Base-by-base conservation (phyloP, 2,797 vertebrate genomes). In the Micromesistius poutassou region DNA sequence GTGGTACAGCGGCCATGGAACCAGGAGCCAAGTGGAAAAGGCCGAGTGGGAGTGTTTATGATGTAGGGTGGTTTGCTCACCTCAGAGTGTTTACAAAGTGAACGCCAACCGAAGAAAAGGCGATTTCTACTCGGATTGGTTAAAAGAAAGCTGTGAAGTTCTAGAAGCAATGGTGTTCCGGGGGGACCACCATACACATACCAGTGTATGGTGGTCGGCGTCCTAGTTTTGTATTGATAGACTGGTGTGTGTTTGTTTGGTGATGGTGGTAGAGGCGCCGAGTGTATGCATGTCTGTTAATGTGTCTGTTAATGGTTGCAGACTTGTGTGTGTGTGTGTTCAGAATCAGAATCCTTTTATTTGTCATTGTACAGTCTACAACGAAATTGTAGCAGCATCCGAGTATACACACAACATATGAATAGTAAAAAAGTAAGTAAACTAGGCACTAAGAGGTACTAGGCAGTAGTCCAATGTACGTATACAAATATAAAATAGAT, bases 61-160 rank as follows among this genome's bases (percentile, higher is more conserved):
- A 13, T 30, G 68, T 25, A 13, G 72, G 46, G 80, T 82, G 46
- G 80, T 82, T 81, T 77, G 68, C 81, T 79, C 71, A 28, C 72
- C 7, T 36, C 28, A 62, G 38, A 72, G 73, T 6, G 33, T 68
- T 66, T 68, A 68, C 42, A 76, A 62, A 79, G 40, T n/a, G 40
- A 66, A 71, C 36, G 36, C 72, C 66, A 22, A 30, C 55, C 74
- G 77, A 35, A 35, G n/a, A 85, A 77, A 73, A 77, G 66, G 71
- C 66, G 79, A 76, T 75, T 76, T 75, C 80, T 70, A 77, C 40
- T 70, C 2, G 9, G 66, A 70, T 28, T 30, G 66, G 66, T 70
- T 70, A 14, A 70, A 30, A 28, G 10, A 31, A 30, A 71, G 8
- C 9, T 70, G n/a, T 70, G 22, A 70, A 71, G 13, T 71, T 71